phyloP scores from a whole-genome alignment of 2,113 vertebrate genomes.

The Mormoops blainvillei region DNA sequence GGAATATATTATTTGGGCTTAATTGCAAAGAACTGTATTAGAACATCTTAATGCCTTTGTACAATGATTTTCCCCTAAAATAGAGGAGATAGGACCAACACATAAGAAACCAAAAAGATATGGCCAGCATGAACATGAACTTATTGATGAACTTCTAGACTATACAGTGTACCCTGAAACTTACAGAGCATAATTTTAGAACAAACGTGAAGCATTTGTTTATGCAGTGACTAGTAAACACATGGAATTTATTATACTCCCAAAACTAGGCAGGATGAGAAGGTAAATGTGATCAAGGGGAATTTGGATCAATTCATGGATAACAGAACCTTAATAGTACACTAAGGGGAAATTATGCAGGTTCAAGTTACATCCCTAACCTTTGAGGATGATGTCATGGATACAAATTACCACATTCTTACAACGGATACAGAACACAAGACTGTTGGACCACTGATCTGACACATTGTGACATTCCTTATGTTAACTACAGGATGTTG shows the following conservation, averaged over 20 bases:
- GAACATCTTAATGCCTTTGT: not conserved
- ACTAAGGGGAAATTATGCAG: conserved; percentile 31
- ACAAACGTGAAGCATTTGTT: conserved; percentile 42
- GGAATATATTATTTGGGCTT: not conserved
- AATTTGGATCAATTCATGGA: conserved; percentile 52
- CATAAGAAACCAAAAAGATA: not conserved
- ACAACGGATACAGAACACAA: not conserved
- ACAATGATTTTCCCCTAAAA: conserved; percentile 8
- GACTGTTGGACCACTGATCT: not conserved
- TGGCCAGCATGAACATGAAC: not conserved
- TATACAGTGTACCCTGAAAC: not conserved
- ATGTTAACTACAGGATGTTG: conserved; percentile 38
- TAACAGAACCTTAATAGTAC: conserved; percentile 43
- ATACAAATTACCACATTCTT: conserved; percentile 23
- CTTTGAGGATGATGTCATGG: conserved; percentile 26
- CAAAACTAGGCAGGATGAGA: conserved; percentile 20
- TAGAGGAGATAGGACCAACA: not conserved
- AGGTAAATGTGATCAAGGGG: conserved; percentile 39
- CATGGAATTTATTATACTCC: conserved; percentile 27
- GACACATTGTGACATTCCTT: conserved; percentile 16
- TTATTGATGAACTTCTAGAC: conserved; percentile 7
- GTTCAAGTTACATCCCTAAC: conserved; percentile 36
- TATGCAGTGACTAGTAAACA: conserved; percentile 12
- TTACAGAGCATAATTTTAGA: not conserved
- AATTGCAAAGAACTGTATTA: not conserved